phyloP scores from a whole-genome alignment of 2,113 vertebrate genomes.

The Equus quagga region DNA sequence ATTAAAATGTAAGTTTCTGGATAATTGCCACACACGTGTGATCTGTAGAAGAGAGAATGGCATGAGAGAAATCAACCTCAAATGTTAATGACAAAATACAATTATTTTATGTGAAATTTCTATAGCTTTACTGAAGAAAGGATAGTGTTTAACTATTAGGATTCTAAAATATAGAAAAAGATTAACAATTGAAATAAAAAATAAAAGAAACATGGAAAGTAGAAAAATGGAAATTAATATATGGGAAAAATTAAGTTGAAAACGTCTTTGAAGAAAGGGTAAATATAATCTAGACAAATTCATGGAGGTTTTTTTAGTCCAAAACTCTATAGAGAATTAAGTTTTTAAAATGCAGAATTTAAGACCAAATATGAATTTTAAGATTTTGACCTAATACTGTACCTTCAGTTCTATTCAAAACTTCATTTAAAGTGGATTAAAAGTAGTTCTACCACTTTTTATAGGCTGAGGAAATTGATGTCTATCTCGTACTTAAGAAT shows the following conservation, averaged over 20 bases:
- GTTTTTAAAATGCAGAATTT: neutral
- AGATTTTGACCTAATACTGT: neutral
- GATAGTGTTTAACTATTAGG: neutral
- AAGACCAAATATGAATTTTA: neutral
- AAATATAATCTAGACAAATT: neutral
- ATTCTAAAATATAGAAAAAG: neutral
- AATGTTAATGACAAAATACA: neutral
- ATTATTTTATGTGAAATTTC: neutral
- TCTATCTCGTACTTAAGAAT: neutral
- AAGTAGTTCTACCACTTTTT: neutral
- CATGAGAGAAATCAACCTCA: neutral
- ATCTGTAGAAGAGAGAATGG: neutral
- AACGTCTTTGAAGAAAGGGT: neutral
- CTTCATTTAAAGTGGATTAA: neutral
- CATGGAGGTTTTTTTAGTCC: neutral
- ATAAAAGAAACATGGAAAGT: neutral
- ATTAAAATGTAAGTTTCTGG: neutral
- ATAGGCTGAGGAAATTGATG: neutral
- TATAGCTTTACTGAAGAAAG: neutral
- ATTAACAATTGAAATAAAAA: neutral
- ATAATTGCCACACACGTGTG: neutral
- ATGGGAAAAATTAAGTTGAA: neutral
- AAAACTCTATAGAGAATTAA: neutral
- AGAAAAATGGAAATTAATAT: neutral
- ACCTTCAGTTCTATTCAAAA: conserved; percentile 1